Evolutionary conservation across 2,888 invertebrate genomes (phyloP).

Genomic region (Megalurothrips usitatus): DNA sequence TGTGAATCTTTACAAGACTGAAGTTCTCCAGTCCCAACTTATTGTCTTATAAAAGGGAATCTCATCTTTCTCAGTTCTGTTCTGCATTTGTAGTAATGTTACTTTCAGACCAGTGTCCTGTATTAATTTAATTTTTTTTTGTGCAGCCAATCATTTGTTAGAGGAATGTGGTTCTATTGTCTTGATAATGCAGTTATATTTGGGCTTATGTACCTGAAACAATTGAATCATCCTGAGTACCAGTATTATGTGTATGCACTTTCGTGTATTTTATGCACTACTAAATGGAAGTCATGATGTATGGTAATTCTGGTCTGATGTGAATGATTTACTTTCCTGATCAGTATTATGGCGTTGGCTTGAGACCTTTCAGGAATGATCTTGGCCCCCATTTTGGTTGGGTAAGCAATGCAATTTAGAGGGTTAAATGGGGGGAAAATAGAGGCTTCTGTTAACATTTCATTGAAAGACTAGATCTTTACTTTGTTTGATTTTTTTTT

Average conservation of each 20-base stretch:
- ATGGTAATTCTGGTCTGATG: neutral
- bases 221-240: neutral
- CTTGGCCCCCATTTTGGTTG: neutral
- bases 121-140: neutral
- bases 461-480: neutral
- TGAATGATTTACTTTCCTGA: neutral
- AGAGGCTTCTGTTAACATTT: neutral
- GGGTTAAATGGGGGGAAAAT: neutral
- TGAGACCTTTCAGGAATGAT: neutral
- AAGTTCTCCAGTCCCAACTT: neutral
- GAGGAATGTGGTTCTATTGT: neutral
- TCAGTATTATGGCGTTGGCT: constrained; percentile 17
- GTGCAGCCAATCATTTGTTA: neutral
- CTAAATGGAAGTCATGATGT: neutral
- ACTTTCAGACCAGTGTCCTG: neutral
- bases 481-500: neutral
- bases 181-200: neutral
- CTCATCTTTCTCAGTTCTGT: neutral
- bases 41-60: neutral
- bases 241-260: constrained; percentile 3
- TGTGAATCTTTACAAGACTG: constrained; percentile 13
- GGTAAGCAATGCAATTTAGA: neutral
- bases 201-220: constrained; percentile 14
- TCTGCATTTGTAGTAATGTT: neutral
- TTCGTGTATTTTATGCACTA: neutral